Evolutionary conservation across 2,113 vertebrate genomes (phyloP).

Genomic region (Steatornis caripensis): DNA sequence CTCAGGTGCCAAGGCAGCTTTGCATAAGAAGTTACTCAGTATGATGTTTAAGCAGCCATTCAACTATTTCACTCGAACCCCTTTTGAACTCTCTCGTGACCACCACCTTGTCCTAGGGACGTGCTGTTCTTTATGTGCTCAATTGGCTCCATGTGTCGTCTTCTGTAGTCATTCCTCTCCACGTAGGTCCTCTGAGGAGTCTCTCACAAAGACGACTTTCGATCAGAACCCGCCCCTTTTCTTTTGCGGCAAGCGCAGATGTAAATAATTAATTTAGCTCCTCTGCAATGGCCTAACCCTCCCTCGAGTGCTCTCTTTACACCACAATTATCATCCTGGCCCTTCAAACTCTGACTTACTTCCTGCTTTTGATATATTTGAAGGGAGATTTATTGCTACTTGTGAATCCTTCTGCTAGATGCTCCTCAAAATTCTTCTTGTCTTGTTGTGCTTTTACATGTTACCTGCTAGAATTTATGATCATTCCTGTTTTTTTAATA

Average conservation of each 20-base stretch:
- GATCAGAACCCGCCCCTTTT: not conserved
- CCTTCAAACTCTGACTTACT: not conserved
- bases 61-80: not conserved
- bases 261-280: not conserved
- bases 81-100: not conserved
- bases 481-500: not conserved
- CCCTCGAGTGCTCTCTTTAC: not conserved
- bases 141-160: not conserved
- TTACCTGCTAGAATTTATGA: not conserved
- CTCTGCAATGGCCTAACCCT: not conserved
- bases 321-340: rapidly evolving
- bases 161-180: not conserved
- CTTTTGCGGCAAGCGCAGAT: not conserved
- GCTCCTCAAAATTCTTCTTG: not conserved
- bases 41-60: not conserved
- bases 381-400: not conserved
- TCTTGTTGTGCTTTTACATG: not conserved
- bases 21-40: not conserved
- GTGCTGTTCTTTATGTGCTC: not conserved
- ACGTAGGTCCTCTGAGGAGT: not conserved
- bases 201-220: not conserved
- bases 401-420: not conserved
- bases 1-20: not conserved
- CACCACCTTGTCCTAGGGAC: not conserved
- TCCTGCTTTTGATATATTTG: not conserved